Evolutionary conservation across 2,797 vertebrate genomes (phyloP).

Genomic region (Anomalospiza imberbis): DNA sequence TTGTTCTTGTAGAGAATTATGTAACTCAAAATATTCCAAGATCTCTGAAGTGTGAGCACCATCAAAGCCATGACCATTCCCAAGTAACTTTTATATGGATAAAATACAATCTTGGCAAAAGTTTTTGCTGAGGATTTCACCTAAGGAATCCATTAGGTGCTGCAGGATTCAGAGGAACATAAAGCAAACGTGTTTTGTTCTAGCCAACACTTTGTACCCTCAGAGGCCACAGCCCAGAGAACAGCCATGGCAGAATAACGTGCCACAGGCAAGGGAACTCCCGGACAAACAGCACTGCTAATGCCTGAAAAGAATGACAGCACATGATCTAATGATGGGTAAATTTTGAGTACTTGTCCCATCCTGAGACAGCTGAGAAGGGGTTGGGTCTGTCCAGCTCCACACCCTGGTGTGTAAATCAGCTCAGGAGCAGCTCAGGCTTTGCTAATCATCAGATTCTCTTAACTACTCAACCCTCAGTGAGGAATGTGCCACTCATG

Average conservation of each 20-base stretch:
- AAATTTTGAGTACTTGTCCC: background rate
- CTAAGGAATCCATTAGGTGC: background rate
- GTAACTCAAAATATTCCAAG: background rate
- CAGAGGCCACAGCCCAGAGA: background rate
- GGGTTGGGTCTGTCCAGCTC: background rate
- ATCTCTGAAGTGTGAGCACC: background rate
- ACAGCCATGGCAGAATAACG: background rate
- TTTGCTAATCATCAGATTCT: background rate
- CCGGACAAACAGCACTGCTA: background rate
- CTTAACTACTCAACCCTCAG: background rate
- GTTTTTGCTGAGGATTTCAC: background rate
- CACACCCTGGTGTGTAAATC: accelerated
- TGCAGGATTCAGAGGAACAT: background rate
- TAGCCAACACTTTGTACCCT: background rate
- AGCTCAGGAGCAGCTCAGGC: background rate
- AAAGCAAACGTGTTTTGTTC: accelerated
- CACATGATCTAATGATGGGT: background rate
- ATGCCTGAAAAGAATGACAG: background rate
- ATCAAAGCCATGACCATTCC: background rate
- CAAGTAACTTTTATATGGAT: background rate
- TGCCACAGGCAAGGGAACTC: background rate
- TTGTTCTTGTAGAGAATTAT: slow-evolving; percentile 16
- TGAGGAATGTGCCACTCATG: background rate
- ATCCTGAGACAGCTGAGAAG: background rate
- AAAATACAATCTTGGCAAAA: background rate